phyloP scores from a whole-genome alignment of 2,797 vertebrate species.

The Dryobates pubescens region DNA sequence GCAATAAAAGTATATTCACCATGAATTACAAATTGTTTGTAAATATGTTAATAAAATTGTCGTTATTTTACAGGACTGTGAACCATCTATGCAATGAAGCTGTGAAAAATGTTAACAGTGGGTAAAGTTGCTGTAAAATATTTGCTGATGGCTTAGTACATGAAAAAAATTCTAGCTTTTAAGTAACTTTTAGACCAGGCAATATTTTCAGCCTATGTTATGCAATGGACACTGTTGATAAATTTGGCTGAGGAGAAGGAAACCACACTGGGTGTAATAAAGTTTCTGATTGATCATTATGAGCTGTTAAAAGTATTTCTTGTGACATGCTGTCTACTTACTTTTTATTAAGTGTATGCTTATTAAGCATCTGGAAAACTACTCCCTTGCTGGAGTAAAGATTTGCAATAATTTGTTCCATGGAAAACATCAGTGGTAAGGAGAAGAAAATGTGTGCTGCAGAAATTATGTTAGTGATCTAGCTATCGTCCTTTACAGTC shows the following conservation, averaged over 20 bases:
- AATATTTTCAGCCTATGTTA: background rate
- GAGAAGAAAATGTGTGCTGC: background rate
- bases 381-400: background rate
- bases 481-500: background rate
- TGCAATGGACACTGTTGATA: background rate
- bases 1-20: background rate
- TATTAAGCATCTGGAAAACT: background rate
- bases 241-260: background rate
- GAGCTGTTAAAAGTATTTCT: background rate
- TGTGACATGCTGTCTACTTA: background rate
- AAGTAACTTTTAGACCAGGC: background rate
- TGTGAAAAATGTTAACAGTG: background rate
- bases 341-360: background rate
- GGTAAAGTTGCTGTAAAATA: background rate
- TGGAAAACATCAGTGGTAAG: background rate
- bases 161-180: background rate
- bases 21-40: background rate
- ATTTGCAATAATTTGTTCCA: background rate
- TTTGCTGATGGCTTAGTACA: background rate
- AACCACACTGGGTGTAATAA: background rate
- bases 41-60: background rate
- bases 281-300: background rate
- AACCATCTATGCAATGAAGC: background rate
- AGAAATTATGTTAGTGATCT: background rate
- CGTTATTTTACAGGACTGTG: background rate